A percentile compares a stretch with the other conserved stretches of the same genome.
These are phyloP conservation scores for Catonia carolina DNA, from an alignment of 2,888 invertebrate genomes.

Conservation along the genomic window DNA sequence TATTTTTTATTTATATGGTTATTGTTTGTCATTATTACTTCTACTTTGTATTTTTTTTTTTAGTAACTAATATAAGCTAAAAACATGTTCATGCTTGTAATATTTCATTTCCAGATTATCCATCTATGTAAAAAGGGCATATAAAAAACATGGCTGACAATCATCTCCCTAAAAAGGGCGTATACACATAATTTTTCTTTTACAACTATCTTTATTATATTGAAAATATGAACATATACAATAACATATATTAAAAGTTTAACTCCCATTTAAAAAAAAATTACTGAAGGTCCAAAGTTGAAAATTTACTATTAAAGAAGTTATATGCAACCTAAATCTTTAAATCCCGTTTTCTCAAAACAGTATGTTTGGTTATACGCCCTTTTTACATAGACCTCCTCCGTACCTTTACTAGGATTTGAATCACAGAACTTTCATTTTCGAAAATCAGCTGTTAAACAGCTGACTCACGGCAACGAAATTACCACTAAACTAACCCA, in stretches of 20 bases:
- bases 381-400: slow-evolving; percentile 13
- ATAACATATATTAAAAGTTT: not conserved
- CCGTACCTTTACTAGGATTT: no score
- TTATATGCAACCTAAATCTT: slow-evolving; percentile 8
- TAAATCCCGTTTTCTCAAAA: slow-evolving; percentile 4
- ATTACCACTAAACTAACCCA: no score
- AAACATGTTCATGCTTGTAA: not conserved
- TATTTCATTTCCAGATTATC: not conserved
- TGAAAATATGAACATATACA: not conserved
- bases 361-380: not conserved
- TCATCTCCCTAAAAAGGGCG: slow-evolving; percentile 3
- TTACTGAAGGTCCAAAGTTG: not conserved
- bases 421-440: no score
- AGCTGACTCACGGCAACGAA: no score
- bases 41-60: slow-evolving; percentile 18
- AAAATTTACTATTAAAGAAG: not conserved
- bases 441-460: no score
- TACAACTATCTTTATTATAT: not conserved
- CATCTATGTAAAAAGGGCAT: slow-evolving; percentile 6
- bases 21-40: slow-evolving; percentile 1
- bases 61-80: slow-evolving; percentile 3
- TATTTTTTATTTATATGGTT: no score
- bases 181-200: slow-evolving; percentile 10
- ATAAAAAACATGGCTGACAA: slow-evolving; percentile 1
- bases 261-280: not conserved